phyloP scores from a whole-genome alignment of 2,888 invertebrate genomes.

The Drosophila atroscutellata region DNA sequence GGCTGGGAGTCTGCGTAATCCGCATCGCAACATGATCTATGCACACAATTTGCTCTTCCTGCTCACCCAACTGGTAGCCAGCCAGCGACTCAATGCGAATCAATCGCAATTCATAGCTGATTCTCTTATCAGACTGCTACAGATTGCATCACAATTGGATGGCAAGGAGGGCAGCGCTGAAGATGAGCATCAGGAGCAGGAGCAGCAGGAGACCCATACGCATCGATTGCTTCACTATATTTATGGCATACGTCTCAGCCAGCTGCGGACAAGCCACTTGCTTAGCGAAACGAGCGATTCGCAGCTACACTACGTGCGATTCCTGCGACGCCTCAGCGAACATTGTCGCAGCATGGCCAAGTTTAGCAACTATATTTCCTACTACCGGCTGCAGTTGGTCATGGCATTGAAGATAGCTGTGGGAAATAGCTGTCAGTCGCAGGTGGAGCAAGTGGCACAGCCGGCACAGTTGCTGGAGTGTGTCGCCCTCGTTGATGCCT shows the following conservation, averaged over 20 bases:
- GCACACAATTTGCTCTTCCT: conserved; percentile 78
- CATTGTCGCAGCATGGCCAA: conserved; percentile 65
- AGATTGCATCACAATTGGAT: conserved; percentile 57
- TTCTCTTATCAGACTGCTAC: conserved; percentile 69
- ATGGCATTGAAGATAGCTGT: conserved; percentile 75
- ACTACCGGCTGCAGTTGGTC: conserved; percentile 81
- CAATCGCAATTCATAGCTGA: conserved; percentile 74
- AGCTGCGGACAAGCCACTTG: conserved; percentile 71
- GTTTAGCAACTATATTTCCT: conserved; percentile 68
- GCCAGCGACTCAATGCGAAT: conserved; percentile 47
- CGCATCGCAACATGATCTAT: conserved; percentile 80
- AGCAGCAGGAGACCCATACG: conserved; percentile 50
- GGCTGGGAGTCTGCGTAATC: conserved; percentile 64
- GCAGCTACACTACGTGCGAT: conserved; percentile 73
- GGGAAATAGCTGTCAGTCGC: conserved; percentile 15
- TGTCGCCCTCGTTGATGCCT: conserved; percentile 75
- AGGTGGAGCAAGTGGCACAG: conserved; percentile 1
- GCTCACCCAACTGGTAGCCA: conserved; percentile 66
- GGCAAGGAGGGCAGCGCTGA: conserved; percentile 7
- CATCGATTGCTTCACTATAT: conserved; percentile 81
- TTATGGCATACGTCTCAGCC: conserved; percentile 76
- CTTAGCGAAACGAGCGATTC: conserved; percentile 63
- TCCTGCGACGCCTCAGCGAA: conserved; percentile 74
- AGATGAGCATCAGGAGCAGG: conserved; percentile 32
- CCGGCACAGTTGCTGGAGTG: conserved; percentile 63